phyloP scores from a whole-genome alignment of 2,888 invertebrate species.

The Pocota personata region DNA sequence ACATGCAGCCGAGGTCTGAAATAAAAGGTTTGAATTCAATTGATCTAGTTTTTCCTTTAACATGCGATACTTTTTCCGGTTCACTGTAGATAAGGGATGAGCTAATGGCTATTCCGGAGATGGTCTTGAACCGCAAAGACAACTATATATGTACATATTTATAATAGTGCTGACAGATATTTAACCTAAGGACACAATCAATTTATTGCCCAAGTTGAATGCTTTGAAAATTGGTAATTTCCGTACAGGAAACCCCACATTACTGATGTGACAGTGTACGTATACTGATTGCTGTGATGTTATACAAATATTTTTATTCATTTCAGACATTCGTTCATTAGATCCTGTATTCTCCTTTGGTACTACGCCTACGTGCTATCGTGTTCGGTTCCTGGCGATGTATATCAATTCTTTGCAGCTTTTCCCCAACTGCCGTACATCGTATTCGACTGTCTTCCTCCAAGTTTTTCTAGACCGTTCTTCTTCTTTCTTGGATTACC shows the following conservation, averaged over 20 bases:
- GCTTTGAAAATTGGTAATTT: constrained; percentile 15
- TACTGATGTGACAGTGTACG: not conserved
- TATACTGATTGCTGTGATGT: not conserved
- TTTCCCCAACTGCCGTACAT: too few species aligned
- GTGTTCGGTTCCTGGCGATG: too few species aligned
- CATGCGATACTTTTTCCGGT: not conserved
- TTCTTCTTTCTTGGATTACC: too few species aligned
- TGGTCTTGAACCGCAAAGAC: not conserved
- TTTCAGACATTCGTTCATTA: too few species aligned
- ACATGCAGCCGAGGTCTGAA: not conserved
- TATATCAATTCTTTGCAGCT: too few species aligned
- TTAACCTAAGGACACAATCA: not conserved
- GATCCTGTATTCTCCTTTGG: too few species aligned
- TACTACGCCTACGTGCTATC: too few species aligned
- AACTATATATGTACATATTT: too few species aligned
- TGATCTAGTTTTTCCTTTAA: not conserved
- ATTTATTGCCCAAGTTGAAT: not conserved
- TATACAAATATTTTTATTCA: too few species aligned
- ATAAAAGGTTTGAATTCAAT: not conserved
- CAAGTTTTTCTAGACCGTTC: too few species aligned
- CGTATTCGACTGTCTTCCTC: too few species aligned
- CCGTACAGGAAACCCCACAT: constrained; percentile 17
- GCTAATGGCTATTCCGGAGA: constrained; percentile 16
- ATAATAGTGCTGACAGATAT: not conserved
- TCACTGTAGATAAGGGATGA: not conserved